Percentiles rank a stretch among this genome's conserved stretches.
Conservation (phyloP, 2,888 invertebrate genomes). For the Caenorhabditis japonica region DNA sequence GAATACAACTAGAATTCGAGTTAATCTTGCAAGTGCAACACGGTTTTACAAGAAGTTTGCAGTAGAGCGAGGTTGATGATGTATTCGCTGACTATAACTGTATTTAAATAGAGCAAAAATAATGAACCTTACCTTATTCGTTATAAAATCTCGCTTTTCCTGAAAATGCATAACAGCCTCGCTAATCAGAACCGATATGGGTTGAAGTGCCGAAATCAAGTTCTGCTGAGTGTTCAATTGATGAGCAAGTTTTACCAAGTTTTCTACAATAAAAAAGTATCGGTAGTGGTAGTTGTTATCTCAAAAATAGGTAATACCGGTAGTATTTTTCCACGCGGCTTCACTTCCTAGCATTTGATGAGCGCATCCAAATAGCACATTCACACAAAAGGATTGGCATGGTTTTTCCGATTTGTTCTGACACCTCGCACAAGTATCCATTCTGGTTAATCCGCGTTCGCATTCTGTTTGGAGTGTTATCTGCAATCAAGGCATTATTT, state of each 20-base stretch:
- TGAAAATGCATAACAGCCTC: constrained; percentile 54
- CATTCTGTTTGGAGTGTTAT: constrained; percentile 51
- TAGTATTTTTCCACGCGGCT: constrained; percentile 32
- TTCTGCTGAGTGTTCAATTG: constrained; percentile 41
- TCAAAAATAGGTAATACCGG: constrained; percentile 11
- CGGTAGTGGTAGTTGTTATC: too few species aligned
- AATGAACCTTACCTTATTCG: constrained; percentile 30
- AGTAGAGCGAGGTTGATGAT: too few species aligned
- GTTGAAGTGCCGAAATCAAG: constrained; percentile 34
- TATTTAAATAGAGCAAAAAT: too few species aligned
- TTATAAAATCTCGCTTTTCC: constrained; percentile 44
- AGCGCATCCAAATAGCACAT: constrained; percentile 47
- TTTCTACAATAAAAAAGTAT: constrained; percentile 26
- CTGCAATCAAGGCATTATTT: constrained; percentile 33
- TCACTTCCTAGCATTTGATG: constrained; percentile 47
- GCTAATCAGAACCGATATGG: constrained; percentile 48
- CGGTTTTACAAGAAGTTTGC: too few species aligned
- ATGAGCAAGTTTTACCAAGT: constrained; percentile 30
- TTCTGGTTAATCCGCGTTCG: constrained; percentile 32
- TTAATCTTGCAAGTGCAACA: too few species aligned
- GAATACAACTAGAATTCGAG: too few species aligned
- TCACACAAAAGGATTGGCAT: constrained; percentile 36
- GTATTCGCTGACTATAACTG: too few species aligned
- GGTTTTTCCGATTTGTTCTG: constrained; percentile 27
- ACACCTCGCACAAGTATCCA: constrained; percentile 46